Conservation (phyloP, 2,888 invertebrate species). For the Drosophila nr. medialis region DNA sequence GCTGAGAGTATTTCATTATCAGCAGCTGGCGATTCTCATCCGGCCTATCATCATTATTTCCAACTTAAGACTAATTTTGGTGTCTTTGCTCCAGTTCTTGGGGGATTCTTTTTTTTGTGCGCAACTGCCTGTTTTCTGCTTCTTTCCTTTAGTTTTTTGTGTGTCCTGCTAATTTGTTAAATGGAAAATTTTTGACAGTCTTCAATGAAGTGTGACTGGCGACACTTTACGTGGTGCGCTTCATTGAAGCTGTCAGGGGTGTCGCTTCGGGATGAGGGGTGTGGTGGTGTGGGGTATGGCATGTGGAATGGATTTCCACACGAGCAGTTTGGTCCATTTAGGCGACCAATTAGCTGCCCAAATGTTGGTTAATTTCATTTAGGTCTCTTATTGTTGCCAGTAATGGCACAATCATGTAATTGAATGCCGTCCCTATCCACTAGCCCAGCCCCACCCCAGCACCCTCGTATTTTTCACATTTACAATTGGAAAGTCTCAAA, state of each 20-base stretch:
- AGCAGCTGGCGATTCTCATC: slow-evolving; percentile 74
- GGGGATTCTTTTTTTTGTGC: slow-evolving; percentile 23
- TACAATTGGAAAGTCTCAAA: slow-evolving; percentile 49
- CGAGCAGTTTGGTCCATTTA: slow-evolving; percentile 72
- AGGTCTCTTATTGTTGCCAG: slow-evolving; percentile 46
- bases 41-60: slow-evolving; percentile 73
- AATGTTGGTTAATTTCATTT: slow-evolving; percentile 77
- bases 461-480: slow-evolving; percentile 15
- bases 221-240: slow-evolving; percentile 69
- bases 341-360: slow-evolving; percentile 78
- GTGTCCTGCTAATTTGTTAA: slow-evolving; percentile 68
- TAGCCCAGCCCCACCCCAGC: background rate
- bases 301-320: slow-evolving; percentile 66
- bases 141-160: background rate
- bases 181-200: slow-evolving; percentile 78
- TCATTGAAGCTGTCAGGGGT: slow-evolving; percentile 52
- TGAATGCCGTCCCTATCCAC: slow-evolving; percentile 53
- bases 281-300: background rate
- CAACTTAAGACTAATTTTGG: slow-evolving; percentile 72
- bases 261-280: background rate
- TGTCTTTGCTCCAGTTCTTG: slow-evolving; percentile 41
- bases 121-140: slow-evolving; percentile 16
- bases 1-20: slow-evolving; percentile 55
- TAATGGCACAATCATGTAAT: slow-evolving; percentile 78
- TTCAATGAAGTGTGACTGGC: slow-evolving; percentile 75